Conservation (phyloP, 2,113 vertebrate species). For the Bubalus kerabau region DNA sequence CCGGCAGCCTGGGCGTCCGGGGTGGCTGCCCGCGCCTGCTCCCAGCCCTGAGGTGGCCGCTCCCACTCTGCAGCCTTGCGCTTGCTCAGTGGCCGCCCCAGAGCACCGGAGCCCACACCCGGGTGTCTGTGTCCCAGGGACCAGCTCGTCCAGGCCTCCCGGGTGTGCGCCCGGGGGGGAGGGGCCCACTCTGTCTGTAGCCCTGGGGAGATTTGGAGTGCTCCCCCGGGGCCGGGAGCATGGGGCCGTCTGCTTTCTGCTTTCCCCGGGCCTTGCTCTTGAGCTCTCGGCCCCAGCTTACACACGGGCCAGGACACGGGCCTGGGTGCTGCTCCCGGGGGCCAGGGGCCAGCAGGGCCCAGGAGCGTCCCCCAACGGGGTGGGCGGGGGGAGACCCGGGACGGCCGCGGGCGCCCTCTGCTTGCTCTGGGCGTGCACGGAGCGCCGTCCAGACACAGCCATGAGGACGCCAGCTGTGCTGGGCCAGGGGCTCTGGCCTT, state of each 20-base stretch:
- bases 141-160: too few relatives aligned
- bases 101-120: not conserved
- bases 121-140: not conserved
- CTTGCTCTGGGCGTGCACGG: accelerated
- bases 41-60: too few relatives aligned
- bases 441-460: accelerated
- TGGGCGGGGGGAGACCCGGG: accelerated
- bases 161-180: not conserved
- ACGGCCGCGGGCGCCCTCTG: accelerated
- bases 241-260: not conserved
- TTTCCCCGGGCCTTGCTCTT: not conserved
- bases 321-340: not conserved
- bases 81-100: not conserved
- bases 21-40: accelerated
- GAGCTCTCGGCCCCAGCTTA: not conserved
- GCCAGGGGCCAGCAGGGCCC: not conserved
- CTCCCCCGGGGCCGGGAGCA: accelerated
- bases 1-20: accelerated
- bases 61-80: accelerated
- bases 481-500: not conserved
- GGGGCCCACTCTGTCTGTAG: not conserved
- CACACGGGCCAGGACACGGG: not conserved
- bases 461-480: accelerated
- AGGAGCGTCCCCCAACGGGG: too few relatives aligned
- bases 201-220: not conserved